Percentiles rank a stretch among this genome's conserved stretches.
Conservation (phyloP, 2,888 invertebrate species). For the Carterocephalus palaemon region DNA sequence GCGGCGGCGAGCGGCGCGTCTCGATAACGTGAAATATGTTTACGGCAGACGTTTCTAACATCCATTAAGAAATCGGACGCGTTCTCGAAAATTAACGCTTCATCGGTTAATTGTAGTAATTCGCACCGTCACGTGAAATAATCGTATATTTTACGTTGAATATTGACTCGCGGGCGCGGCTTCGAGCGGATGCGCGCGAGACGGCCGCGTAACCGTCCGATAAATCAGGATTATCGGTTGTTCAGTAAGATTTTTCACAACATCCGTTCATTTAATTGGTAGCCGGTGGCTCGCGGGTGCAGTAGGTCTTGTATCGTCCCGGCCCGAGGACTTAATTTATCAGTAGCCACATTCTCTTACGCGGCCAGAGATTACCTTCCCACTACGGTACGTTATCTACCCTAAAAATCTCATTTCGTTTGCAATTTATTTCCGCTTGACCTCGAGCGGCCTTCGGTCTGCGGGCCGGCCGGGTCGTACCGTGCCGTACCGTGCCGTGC, state of each 20-base stretch:
- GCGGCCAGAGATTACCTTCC: not conserved
- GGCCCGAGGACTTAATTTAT: constrained; percentile 5
- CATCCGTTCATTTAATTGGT: constrained; percentile 19
- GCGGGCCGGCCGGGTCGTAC: constrained; percentile 1
- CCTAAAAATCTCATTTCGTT: constrained; percentile 5
- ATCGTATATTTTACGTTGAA: constrained; percentile 50
- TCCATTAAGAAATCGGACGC: constrained; percentile 46
- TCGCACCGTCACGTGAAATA: constrained; percentile 39
- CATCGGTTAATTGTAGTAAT: constrained; percentile 35
- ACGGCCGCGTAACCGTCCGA: constrained; percentile 48
- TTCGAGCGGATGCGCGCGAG: constrained; percentile 37
- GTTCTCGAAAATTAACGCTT: constrained; percentile 44
- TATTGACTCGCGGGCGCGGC: constrained; percentile 29
- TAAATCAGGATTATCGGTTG: constrained; percentile 50
- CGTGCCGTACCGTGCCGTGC: too few relatives aligned
- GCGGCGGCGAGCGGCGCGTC: constrained; percentile 5
- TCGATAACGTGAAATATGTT: constrained; percentile 23
- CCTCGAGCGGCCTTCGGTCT: not conserved
- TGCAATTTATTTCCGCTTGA: constrained; percentile 12
- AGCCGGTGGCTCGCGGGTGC: constrained; percentile 6
- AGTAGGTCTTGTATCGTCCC: constrained; percentile 6
- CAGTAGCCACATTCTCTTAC: constrained; percentile 3
- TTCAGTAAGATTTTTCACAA: constrained; percentile 39
- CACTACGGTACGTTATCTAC: constrained; percentile 9
- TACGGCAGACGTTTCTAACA: constrained; percentile 42